Conservation (phyloP, 2,888 invertebrate species). For the Sesamia inferens region DNA sequence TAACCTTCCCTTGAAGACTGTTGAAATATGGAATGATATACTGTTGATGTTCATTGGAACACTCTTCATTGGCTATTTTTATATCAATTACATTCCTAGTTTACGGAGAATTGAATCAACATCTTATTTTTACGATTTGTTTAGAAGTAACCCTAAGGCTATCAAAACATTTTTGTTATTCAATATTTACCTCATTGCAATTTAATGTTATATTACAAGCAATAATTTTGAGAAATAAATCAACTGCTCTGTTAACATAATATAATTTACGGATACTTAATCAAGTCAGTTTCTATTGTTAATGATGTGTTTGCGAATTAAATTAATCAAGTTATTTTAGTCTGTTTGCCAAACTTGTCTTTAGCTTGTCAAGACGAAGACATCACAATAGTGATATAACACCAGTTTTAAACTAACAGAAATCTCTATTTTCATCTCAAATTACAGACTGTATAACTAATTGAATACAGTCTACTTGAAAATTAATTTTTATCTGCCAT, state of each 20-base stretch:
- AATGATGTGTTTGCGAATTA: slow-evolving; percentile 2
- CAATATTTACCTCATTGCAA: slow-evolving; percentile 24
- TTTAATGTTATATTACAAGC: slow-evolving; percentile 13
- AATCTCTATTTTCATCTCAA: neutral
- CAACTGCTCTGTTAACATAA: neutral
- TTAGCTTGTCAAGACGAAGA: slow-evolving; percentile 41
- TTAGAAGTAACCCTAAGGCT: slow-evolving; percentile 13
- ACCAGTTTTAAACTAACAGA: neutral
- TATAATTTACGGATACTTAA: slow-evolving; percentile 11
- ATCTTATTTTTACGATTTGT: slow-evolving; percentile 6
- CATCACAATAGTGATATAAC: slow-evolving; percentile 6
- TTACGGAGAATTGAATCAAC: slow-evolving; percentile 2
- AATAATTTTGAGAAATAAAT: slow-evolving; percentile 23
- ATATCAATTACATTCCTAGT: neutral
- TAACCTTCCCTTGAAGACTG: slow-evolving; percentile 80
- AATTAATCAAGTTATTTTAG: slow-evolving; percentile 8
- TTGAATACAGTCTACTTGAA: neutral
- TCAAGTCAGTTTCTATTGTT: neutral
- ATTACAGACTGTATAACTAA: neutral
- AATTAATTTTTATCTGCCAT: slow-evolving; percentile 9
- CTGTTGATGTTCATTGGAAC: slow-evolving; percentile 31
- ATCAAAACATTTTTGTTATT: slow-evolving; percentile 16
- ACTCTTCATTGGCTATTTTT: slow-evolving; percentile 36
- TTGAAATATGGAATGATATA: slow-evolving; percentile 62
- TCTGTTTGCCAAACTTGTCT: slow-evolving; percentile 7